Conservation (phyloP, 2,113 vertebrate species). For the Marmota monax region DNA sequence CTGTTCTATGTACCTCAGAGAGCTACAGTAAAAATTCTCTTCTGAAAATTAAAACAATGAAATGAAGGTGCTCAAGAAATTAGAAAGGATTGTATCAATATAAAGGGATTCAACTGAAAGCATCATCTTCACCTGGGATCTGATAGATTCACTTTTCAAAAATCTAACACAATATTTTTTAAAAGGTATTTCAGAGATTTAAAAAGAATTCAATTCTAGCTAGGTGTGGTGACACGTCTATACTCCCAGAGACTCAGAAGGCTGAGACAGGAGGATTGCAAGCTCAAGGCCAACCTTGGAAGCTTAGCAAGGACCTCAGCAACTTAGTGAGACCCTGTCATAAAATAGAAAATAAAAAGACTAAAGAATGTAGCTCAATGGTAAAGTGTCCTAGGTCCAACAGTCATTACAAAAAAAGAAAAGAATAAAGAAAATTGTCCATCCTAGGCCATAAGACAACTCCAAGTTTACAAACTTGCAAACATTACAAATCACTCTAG, state of each 20-base stretch:
- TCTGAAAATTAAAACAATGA: slow-evolving; percentile 20
- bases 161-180: not conserved
- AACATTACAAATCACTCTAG: not conserved
- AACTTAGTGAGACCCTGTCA: no score
- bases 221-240: no score
- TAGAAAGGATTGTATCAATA: not conserved
- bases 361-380: no score
- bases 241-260: no score
- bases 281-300: no score
- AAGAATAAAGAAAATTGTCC: not conserved
- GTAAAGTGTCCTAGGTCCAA: no score
- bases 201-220: not conserved
- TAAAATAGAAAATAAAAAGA: no score
- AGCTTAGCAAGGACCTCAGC: no score
- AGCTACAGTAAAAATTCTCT: not conserved
- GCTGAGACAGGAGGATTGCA: no score
- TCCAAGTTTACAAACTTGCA: not conserved
- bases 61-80: not conserved
- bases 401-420: no score
- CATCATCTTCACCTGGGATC: not conserved
- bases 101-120: not conserved
- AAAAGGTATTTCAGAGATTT: slow-evolving; percentile 9
- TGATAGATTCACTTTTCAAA: not conserved
- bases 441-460: not conserved
- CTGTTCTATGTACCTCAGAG: not conserved